Conservation (phyloP, 2,888 invertebrate species). For the Tridacna crocea region DNA sequence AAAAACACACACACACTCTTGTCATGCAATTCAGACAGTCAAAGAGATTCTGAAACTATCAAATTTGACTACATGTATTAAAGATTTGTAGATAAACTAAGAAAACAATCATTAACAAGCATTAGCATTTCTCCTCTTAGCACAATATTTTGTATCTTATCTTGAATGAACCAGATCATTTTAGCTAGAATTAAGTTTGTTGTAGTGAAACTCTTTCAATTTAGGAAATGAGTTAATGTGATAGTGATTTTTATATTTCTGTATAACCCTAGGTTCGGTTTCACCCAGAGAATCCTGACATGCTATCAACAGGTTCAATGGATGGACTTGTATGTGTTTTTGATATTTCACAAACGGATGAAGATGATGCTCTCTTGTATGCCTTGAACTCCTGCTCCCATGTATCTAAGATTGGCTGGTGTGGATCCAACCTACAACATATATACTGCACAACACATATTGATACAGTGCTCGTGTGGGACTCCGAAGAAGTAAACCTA, state of each 20-base stretch:
- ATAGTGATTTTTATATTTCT: background rate
- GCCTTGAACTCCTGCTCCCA: slow-evolving; percentile 92
- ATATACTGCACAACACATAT: slow-evolving; percentile 76
- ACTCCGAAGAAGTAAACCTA: slow-evolving; percentile 66
- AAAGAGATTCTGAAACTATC: too few relatives aligned
- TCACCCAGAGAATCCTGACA: slow-evolving; percentile 68
- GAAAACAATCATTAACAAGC: too few relatives aligned
- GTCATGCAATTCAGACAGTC: too few relatives aligned
- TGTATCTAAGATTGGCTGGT: slow-evolving; percentile 85
- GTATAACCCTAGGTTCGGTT: slow-evolving; percentile 69
- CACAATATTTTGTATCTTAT: too few relatives aligned
- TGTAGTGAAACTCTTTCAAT: too few relatives aligned
- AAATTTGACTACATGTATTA: too few relatives aligned
- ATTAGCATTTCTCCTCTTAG: too few relatives aligned
- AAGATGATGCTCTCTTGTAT: slow-evolving; percentile 92
- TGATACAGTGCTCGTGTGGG: slow-evolving; percentile 76
- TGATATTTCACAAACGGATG: slow-evolving; percentile 89
- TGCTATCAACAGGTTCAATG: slow-evolving; percentile 90
- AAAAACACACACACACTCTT: too few relatives aligned
- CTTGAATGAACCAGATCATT: too few relatives aligned
- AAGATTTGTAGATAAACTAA: too few relatives aligned
- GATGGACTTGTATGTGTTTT: slow-evolving; percentile 95
- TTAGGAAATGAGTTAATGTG: too few relatives aligned
- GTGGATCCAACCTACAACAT: slow-evolving; percentile 53
- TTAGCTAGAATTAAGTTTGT: too few relatives aligned